Evolutionary conservation across 2,888 invertebrate species (phyloP).

Genomic region (Zaprionus bogoriensis): DNA sequence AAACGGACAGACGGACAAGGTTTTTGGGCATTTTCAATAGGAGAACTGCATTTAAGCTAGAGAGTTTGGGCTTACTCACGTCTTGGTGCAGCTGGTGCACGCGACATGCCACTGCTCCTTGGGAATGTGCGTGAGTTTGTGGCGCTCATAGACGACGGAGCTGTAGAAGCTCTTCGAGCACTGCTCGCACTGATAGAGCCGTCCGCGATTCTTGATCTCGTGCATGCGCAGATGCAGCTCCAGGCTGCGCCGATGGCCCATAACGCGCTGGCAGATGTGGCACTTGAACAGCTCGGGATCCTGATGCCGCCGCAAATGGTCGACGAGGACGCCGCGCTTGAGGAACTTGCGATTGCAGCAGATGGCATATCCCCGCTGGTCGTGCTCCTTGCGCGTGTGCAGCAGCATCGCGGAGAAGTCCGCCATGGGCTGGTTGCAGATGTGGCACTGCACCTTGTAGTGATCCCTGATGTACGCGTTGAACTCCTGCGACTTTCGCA

Average conservation of each 20-base stretch:
- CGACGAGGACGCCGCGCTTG: constrained; percentile 77
- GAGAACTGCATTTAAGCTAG: background rate
- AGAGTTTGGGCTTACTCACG: constrained; percentile 49
- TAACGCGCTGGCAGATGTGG: constrained; percentile 68
- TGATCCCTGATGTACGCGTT: constrained; percentile 74
- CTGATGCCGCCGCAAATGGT: constrained; percentile 79
- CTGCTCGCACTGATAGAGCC: constrained; percentile 73
- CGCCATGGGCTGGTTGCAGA: constrained; percentile 65
- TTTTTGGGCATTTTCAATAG: too few species aligned
- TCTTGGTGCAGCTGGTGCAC: constrained; percentile 76
- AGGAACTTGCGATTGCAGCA: constrained; percentile 80
- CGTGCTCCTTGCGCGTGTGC: constrained; percentile 72
- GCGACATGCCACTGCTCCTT: constrained; percentile 71
- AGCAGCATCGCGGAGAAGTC: constrained; percentile 67
- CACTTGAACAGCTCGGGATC: constrained; percentile 81
- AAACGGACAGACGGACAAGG: too few species aligned
- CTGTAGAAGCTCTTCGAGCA: constrained; percentile 80
- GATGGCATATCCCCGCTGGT: constrained; percentile 73
- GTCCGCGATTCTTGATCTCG: constrained; percentile 66
- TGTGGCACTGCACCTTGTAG: constrained; percentile 78
- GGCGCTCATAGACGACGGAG: constrained; percentile 70
- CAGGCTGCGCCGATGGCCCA: constrained; percentile 71
- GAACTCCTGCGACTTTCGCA: constrained; percentile 62
- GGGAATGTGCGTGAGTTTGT: constrained; percentile 78
- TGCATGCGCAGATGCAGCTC: constrained; percentile 76